These are phyloP conservation scores for Phalacrocorax pelagicus DNA, from an alignment of 2,113 vertebrate genomes.

Conservation along the genomic window DNA sequence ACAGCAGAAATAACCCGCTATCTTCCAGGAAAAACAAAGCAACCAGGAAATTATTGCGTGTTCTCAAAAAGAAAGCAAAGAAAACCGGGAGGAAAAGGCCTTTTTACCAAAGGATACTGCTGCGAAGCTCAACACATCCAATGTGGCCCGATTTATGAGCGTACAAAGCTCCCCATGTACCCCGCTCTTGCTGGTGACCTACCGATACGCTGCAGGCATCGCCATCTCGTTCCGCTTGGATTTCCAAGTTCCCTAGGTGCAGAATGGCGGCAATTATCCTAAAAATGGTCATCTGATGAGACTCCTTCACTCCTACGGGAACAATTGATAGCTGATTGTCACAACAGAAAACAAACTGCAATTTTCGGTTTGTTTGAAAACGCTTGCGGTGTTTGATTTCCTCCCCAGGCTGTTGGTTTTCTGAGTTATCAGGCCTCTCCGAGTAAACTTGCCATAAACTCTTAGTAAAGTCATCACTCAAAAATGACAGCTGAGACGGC, in stretches of 20 bases:
- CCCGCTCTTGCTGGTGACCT: neutral
- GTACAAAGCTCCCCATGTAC: neutral
- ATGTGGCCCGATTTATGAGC: neutral
- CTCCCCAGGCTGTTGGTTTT: neutral
- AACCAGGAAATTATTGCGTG: neutral
- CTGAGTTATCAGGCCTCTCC: neutral
- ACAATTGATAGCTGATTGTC: neutral
- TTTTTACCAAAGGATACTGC: neutral
- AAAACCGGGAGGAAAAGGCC: neutral
- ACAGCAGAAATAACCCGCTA: neutral
- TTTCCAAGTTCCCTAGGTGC: conserved; percentile 89
- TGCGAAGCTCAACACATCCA: neutral
- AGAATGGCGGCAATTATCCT: conserved; percentile 90
- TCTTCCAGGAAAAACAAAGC: neutral
- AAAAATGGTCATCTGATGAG: conserved; percentile 86
- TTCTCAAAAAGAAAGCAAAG: neutral
- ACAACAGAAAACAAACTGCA: neutral
- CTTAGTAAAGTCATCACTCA: neutral
- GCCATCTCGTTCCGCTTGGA: conserved; percentile 78
- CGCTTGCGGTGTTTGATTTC: neutral
- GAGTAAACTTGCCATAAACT: neutral
- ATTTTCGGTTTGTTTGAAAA: neutral
- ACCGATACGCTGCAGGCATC: conserved; percentile 86
- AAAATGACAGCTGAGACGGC: neutral
- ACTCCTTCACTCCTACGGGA: conserved; percentile 85